These are phyloP conservation scores for Aleiodes leptofemur DNA, from an alignment of 2,888 invertebrate genomes.

Conservation along the genomic window DNA sequence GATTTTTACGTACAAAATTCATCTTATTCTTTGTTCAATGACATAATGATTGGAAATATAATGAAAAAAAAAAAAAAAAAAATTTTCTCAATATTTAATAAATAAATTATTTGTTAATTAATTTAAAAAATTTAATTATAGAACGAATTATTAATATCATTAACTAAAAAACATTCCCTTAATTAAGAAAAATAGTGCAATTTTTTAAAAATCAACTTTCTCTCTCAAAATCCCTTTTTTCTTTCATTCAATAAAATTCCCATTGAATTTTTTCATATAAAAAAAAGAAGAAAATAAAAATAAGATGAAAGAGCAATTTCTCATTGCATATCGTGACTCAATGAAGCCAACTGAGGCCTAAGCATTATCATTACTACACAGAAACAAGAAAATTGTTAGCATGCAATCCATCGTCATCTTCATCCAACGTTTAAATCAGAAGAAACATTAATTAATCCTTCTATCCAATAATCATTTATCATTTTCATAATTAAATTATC, in stretches of 20 bases:
- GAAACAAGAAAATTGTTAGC: constrained; percentile 26
- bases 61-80: not conserved
- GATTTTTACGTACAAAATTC: constrained; percentile 43
- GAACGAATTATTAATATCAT: not conserved
- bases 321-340: not conserved
- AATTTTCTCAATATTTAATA: not conserved
- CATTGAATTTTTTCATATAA: too few species aligned
- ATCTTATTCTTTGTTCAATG: not conserved
- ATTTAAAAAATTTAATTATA: not conserved
- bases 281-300: too few species aligned
- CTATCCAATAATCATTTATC: constrained; percentile 11
- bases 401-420: constrained; percentile 12
- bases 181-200: too few species aligned
- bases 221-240: not conserved
- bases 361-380: not conserved
- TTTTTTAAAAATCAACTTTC: too few species aligned
- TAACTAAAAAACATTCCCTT: not conserved
- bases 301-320: not conserved
- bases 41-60: not conserved
- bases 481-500: not conserved
- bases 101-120: not conserved
- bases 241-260: too few species aligned
- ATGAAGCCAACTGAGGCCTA: not conserved
- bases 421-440: constrained; percentile 41
- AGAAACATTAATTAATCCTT: constrained; percentile 56